Percentiles rank a stretch among this genome's conserved stretches.
phyloP scores from a whole-genome alignment of 30 jellyfish, hydroid and myxozoan species.

The Pelagia noctiluca region DNA sequence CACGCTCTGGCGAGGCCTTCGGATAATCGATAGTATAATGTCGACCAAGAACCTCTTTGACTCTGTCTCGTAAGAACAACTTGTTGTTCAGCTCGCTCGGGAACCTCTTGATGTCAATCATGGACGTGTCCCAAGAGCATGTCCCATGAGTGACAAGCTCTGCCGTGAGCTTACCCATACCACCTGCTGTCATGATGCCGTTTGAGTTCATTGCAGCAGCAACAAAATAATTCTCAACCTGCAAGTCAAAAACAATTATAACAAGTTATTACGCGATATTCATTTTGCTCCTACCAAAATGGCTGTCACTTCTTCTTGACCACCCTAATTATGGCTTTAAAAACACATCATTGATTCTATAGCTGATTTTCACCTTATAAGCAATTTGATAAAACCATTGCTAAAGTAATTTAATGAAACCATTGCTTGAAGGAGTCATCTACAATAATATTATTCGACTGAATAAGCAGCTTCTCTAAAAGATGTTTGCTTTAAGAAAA shows the following conservation, averaged over 20 bases:
- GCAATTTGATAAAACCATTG: too few species aligned
- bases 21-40: constrained; percentile 74
- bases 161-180: constrained; percentile 74
- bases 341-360: too few species aligned
- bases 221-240: constrained; percentile 82
- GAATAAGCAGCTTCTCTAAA: too few species aligned
- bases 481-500: too few species aligned
- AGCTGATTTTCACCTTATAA: too few species aligned
- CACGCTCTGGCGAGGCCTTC: constrained; percentile 2
- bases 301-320: too few species aligned
- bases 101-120: constrained; percentile 64
- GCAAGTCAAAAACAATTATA: background rate
- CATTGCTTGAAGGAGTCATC: too few species aligned
- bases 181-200: constrained; percentile 83
- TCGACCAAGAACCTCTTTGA: constrained; percentile 33
- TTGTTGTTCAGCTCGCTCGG: constrained; percentile 77
- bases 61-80: constrained; percentile 60
- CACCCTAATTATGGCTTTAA: too few species aligned
- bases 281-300: too few species aligned
- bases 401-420: too few species aligned
- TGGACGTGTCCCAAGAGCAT: constrained; percentile 63
- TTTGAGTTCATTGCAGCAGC: constrained; percentile 90
- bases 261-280: too few species aligned
- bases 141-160: constrained; percentile 75
- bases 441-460: too few species aligned